Conservation (phyloP, 1,140 invertebrate species). For the Homalodisca vitripennis region DNA sequence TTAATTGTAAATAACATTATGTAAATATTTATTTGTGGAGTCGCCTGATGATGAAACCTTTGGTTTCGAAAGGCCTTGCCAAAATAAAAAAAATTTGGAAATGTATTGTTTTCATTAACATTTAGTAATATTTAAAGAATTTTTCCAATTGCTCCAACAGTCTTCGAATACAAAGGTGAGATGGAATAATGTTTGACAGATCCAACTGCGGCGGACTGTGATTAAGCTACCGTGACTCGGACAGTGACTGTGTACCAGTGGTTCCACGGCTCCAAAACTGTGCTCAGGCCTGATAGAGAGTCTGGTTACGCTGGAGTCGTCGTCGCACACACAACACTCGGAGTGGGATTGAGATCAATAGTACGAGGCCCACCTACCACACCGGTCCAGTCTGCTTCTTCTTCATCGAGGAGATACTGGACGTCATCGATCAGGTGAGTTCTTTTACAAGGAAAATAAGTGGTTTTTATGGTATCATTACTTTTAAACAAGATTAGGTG, state of each 20-base stretch:
- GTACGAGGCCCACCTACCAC: slow-evolving; percentile 66
- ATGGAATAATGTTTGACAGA: slow-evolving; percentile 46
- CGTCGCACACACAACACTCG: slow-evolving; percentile 51
- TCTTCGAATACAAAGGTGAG: too few species aligned
- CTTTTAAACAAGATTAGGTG: too few species aligned
- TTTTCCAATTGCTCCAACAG: too few species aligned
- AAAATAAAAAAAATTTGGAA: too few species aligned
- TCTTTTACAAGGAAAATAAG: background rate
- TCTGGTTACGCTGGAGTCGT: slow-evolving; percentile 66
- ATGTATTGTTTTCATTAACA: too few species aligned
- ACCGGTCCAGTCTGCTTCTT: slow-evolving; percentile 63
- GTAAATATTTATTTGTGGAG: too few species aligned
- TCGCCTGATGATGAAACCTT: too few species aligned
- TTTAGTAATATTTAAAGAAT: too few species aligned
- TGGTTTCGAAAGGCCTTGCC: too few species aligned
- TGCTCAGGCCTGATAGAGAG: slow-evolving; percentile 71
- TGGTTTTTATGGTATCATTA: too few species aligned
- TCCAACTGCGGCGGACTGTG: slow-evolving; percentile 61
- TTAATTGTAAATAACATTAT: too few species aligned
- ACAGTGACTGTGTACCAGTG: slow-evolving; percentile 76
- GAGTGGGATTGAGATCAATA: slow-evolving; percentile 70
- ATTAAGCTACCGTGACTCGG: slow-evolving; percentile 58
- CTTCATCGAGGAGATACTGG: slow-evolving; percentile 71
- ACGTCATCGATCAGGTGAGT: slow-evolving; percentile 63
- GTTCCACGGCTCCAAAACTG: slow-evolving; percentile 75